phyloP scores from a whole-genome alignment of 1,140 invertebrate genomes.

The Cydia amplana region DNA sequence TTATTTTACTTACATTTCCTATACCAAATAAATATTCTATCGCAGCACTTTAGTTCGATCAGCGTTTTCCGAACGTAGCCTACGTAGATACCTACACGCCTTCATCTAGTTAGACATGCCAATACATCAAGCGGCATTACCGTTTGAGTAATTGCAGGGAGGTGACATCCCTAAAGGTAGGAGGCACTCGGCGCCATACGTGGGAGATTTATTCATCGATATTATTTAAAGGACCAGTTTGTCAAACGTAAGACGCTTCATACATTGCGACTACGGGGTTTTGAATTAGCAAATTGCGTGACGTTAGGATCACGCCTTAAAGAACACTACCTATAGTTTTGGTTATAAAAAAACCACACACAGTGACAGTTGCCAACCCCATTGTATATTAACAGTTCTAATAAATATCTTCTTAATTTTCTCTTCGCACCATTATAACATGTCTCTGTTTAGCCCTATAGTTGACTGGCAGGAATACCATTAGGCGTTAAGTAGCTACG shows the following conservation, averaged over 20 bases:
- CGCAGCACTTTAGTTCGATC: neutral
- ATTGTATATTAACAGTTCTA: too few relatives aligned
- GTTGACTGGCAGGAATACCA: too few relatives aligned
- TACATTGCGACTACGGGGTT: neutral
- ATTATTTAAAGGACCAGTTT: slow-evolving; percentile 21
- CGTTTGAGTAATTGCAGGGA: slow-evolving; percentile 46
- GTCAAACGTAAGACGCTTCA: neutral
- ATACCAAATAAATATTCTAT: neutral
- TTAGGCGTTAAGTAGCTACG: too few relatives aligned
- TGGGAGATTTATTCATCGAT: slow-evolving; percentile 26
- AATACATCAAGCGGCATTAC: slow-evolving; percentile 48
- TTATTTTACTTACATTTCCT: too few relatives aligned
- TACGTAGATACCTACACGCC: slow-evolving; percentile 19
- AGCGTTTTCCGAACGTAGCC: neutral
- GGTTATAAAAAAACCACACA: too few relatives aligned
- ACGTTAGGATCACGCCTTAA: too few relatives aligned
- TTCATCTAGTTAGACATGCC: slow-evolving; percentile 41
- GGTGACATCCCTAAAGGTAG: slow-evolving; percentile 39
- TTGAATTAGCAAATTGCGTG: neutral
- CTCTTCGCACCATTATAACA: too few relatives aligned
- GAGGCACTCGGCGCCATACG: slow-evolving; percentile 34
- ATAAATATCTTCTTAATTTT: too few relatives aligned
- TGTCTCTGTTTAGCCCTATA: too few relatives aligned
- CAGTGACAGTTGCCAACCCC: too few relatives aligned
- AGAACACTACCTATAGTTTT: too few relatives aligned